Evolutionary conservation across 2,113 vertebrate species (phyloP), one percentile per base, ranked within the genome.

Genomic region (Mesitornis unicolor): DNA sequence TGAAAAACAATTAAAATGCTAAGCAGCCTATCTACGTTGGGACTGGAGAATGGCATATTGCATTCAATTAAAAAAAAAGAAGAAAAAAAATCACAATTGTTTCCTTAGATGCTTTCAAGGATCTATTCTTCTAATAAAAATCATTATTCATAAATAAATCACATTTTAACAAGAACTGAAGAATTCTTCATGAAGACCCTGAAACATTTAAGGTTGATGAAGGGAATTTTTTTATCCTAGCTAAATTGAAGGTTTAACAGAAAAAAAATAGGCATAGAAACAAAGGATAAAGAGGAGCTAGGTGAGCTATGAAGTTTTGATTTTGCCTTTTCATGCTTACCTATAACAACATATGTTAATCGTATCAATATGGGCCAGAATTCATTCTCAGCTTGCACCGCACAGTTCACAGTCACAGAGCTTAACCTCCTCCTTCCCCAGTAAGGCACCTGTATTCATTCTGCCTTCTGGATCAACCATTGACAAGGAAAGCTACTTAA

Each of bases 1-100:
- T 84, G 68, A 70, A 96, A 96, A 95, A 18, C 64, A 96, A 94
- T 96, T 96, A 95, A 95, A 93, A 96, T 91, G 93, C 75, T 94
- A 96, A 97, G 84, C 64, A 94, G 78, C 51, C 85, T 89, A 53
- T 29, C 69, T 33, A 20, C 75, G 80, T 59, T 54, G 59, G 59
- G 51, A 77, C 38, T 48, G 19, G 17, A 81, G 36, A 93, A 93
- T 0, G 51, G 24, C 54, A 69, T 25, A 47, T 3, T 36, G 22
- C 54, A 40, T 86, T 91, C 25, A n/a, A 48, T 40, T 3, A 16
- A 11, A 74, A 74, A 79, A 51, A 48, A 50, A 77, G 65, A 84
- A 81, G 36, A 35, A 59, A 25, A 29, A 36, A 29, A 28, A 54
- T 29, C 20, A 80, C 53, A 76, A 42, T 11, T 85, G n/a, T 53